Base-by-base conservation (phyloP, 2,888 invertebrate species). In the Balanococcus diminutus region DNA sequence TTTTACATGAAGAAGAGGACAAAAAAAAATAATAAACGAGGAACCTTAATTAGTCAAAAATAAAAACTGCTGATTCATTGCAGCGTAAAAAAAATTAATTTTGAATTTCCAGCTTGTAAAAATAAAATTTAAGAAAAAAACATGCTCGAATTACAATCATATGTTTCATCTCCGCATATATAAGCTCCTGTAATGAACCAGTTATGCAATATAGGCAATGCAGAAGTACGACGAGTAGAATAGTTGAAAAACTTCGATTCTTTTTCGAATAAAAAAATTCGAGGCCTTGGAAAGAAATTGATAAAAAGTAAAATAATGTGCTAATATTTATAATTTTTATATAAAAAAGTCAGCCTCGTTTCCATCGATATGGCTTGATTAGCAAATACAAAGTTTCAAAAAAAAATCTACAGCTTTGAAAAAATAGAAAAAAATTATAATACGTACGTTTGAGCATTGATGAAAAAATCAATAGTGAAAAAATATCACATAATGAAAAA, bases 401-500 rank as follows among this genome's bases (percentile, higher is more conserved):
- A 46, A 46, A 46, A 28, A 3, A 25, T 14, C 0, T 28, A 28
- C 11, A 16, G 28, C 14, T 67, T 56, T 56, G 19, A 67, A 31
- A 36, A 79, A 79, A 79, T 79, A 9, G 19, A 19, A 79, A 75
- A 79, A 79, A 56, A 46, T 46, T n/a, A 46, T 16, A n/a, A 56
- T 19, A 56, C 22, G 19, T 51, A 51, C 51, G 22, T 36, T 79
- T 36, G 36, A 79, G 36, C 36, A 79, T 19, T 32, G 6, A 79
- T 25, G 28, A 14, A 36, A 79, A 79, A 79, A 36, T 36, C 72
- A 72, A 56, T 31, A 36, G 75, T 36, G 75, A 79, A 79, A n/a
- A 79, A 79, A 79, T 79, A 79, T 79, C 75, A 79, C 75, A 79
- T n/a, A 14, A 25, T 32, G 75, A 79, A 79, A 36, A 79, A 36